phyloP scores from a whole-genome alignment of 2,113 vertebrate species.

The Scalopus aquaticus region DNA sequence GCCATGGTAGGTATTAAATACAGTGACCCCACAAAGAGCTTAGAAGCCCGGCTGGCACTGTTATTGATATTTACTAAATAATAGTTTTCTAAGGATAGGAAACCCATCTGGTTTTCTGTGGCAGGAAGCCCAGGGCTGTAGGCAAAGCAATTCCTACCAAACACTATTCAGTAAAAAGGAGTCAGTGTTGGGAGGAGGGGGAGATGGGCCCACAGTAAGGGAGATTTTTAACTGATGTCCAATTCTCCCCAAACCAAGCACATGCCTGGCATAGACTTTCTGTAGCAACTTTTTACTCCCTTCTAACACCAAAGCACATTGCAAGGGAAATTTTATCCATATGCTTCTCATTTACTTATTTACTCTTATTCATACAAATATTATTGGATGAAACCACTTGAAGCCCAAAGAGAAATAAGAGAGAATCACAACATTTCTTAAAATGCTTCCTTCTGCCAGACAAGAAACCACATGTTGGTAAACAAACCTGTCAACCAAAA shows the following conservation, averaged over 20 bases:
- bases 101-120: not conserved
- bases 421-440: constrained; percentile 51
- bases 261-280: not conserved
- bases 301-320: constrained; percentile 20
- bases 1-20: not conserved
- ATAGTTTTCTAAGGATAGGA: not conserved
- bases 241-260: not conserved
- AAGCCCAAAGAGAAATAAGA: constrained; percentile 21
- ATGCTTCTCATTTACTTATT: constrained; percentile 18
- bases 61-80: not conserved
- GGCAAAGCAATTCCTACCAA: not conserved
- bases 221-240: not conserved
- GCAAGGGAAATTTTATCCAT: not conserved
- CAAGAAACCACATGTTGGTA: constrained; percentile 34
- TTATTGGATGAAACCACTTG: constrained; percentile 21
- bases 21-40: not conserved
- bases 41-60: not conserved
- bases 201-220: not conserved
- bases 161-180: not conserved
- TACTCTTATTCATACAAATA: constrained; percentile 47
- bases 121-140: not conserved
- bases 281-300: not conserved
- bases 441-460: constrained; percentile 24
- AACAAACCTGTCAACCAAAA: constrained; percentile 56
- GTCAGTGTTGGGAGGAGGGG: not conserved